Conservation (phyloP, 1,140 invertebrate genomes). For the Elysia chlorotica region DNA sequence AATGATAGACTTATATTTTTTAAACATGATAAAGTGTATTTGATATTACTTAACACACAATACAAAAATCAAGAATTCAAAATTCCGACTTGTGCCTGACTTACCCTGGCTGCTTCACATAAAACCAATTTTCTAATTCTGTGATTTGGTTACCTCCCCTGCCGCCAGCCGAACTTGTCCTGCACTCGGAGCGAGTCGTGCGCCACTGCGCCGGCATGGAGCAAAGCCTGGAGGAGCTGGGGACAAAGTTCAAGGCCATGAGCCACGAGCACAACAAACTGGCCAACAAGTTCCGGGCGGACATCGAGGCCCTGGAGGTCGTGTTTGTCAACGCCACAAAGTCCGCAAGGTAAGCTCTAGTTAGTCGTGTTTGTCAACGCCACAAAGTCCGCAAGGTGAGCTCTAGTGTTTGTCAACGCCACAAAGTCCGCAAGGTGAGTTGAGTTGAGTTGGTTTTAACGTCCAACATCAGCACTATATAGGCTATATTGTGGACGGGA, state of each 20-base stretch:
- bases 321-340: conserved; percentile 61
- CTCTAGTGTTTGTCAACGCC: conserved; percentile 56
- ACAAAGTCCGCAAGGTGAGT: conserved; percentile 60
- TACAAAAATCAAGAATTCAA: no score
- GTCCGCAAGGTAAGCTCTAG: conserved; percentile 54
- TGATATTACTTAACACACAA: no score
- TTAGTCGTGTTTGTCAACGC: conserved; percentile 59
- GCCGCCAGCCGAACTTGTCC: conserved; percentile 58
- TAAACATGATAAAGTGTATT: no score
- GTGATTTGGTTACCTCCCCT: no score
- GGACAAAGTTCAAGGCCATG: conserved; percentile 47
- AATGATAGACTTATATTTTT: no score
- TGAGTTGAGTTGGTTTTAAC: conserved; percentile 50
- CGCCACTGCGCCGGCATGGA: conserved; percentile 58
- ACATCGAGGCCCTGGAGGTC: conserved; percentile 56
- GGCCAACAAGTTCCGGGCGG: conserved; percentile 48
- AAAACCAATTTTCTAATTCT: no score
- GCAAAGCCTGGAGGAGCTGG: conserved; percentile 52
- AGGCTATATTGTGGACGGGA: no score
- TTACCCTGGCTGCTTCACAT: no score
- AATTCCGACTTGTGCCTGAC: no score
- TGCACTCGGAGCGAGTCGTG: conserved; percentile 59
- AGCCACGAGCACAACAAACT: conserved; percentile 55
- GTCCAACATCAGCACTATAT: no score
- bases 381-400: conserved; percentile 60